Base-by-base conservation (phyloP, 2,113 vertebrate genomes). In the Caloenas nicobarica region DNA sequence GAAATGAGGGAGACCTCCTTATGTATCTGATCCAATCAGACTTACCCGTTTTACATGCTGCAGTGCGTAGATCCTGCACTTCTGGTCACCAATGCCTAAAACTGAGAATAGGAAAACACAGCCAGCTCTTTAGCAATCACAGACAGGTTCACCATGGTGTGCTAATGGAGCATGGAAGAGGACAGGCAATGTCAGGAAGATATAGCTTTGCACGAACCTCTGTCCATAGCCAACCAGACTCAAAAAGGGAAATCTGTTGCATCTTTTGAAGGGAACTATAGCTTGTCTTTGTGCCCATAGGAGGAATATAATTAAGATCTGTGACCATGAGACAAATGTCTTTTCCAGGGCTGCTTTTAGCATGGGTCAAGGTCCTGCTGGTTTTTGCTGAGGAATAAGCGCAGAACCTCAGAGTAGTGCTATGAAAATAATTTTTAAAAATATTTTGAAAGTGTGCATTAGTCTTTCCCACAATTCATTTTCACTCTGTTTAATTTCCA, bases 131-230 rank as follows among this genome's bases (percentile, higher is more conserved):
- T 9, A 69, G 36, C 46, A 84, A 58, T 54, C 21, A 31, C 28
- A 64, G 28, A 21, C 33, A 82, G 46, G 17, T 40, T 86, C n/a
- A 17, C 11, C 7, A 1, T 23, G 16, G 29, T 29, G 22, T n/a
- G 16, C 56, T 70, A 26, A 73, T n/a, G 42, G 60, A 33, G 4
- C 0, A 0, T 3, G 2, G 25, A 28, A 78, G 16, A 62, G 14
- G 11, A 40, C 2, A 40, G 57, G 7, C 19, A 46, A 7, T 26
- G 46, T 2, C 14, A 61, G 50, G 24, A 85, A 40, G 31, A 19
- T 4, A 23, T 4, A 3, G 8, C 4, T 56, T 42, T 70, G 51
- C 44, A 38, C 24, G 38, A 16, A 15, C 4, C 6, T 25, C 23
- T 58, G 26, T 51, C 54, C 19, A 26, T 23, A 38, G 28, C 6